Base-by-base conservation (phyloP, 2,797 vertebrate genomes). In the Enteromius trimaculatus region DNA sequence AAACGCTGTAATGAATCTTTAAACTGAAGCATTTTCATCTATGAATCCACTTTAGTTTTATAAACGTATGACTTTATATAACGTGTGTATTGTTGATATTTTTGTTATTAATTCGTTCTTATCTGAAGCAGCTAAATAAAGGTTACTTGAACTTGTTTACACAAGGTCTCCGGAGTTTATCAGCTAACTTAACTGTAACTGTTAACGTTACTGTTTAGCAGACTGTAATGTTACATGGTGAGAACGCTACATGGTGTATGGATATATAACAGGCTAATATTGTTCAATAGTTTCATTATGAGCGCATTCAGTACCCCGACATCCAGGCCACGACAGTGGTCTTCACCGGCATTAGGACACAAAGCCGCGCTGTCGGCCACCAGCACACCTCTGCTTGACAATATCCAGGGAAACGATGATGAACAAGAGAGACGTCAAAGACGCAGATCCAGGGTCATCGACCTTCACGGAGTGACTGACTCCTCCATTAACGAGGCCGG, bases 401-500 rank as follows among this genome's bases (percentile, higher is more conserved):
- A 94, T 23, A 96, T 97, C 44, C 95, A 96, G 0, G 92, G 94
- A 10, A 99, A 98, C 3, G 97, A 99, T 1, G 98, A 99, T 7
- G 97, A 98, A 60, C 91, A 88, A 82, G 98, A 99, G 84, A 94
- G 96, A 64, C 90, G 95, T 44, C 96, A 97, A 82, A 95, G 97
- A 62, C 91, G 98, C 9, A 93, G 94, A 53, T 99, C 98, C 1
- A 94, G 92, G 70, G 96, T 94, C 49, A 88, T 96, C 4, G 96
- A 97, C 80, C 91, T 97, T 23, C 96, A 96, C 62, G 68, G 90
- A 26, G 92, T 90, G 58, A 58, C 72, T 0, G 94, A 95, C 62
- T 87, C 91, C 0, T 94, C 95, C 3, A 86, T 94, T 62, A 92
- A 85, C 34, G 95, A 97, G 5, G 95, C 96, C 0, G 88, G 92